Evolutionary conservation across 2,797 vertebrate genomes (phyloP), one percentile per base, ranked within the genome.

Genomic region (Poeciliopsis infans): DNA sequence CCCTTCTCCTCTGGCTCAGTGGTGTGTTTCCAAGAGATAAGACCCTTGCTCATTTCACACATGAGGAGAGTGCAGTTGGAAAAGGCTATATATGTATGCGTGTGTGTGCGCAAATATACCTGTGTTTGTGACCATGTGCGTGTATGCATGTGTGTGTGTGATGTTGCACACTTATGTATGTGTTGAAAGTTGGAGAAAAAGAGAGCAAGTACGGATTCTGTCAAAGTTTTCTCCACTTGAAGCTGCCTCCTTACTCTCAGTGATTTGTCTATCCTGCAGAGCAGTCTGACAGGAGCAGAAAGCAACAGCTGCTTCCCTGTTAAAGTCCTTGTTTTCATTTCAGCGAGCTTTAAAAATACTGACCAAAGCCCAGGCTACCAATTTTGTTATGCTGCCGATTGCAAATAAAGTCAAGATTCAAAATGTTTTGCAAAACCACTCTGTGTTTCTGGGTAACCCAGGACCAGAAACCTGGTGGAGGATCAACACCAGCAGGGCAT

Each of bases 21-120:
- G 94, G 95, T 96, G 94, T 96, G 95, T 96, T 96, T 96, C 94
- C 92, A 91, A 91, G 94, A 96, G 95, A 96, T 96, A 96, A 96
- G 95, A 93, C 93, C 90, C 95, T 94, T 95, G 94, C 95, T 95
- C 94, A 96, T 96, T 96, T 96, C 95, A 96, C 95, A 95, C 94
- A 94, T 96, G 94, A 95, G 94, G 92, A 94, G 92, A 95, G 93
- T 92, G 81, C 88, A 94, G 91, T 91, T 93, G 87, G 90, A 91
- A 81, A 87, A 89, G 87, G 78, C 80, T 83, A 78, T 80, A 80
- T 85, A 77, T 86, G 72, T 83, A 70, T 75, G 55, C 72, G 78
- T 82, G 76, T 76, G 61, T 83, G 73, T 80, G 76, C 81, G 64
- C 82, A 23, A 10, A 20, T 72, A 57, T 66, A 61, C 61, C 51